Evolutionary conservation across 2,113 vertebrate genomes (phyloP).

Genomic region (Misgurnus mizolepis): DNA sequence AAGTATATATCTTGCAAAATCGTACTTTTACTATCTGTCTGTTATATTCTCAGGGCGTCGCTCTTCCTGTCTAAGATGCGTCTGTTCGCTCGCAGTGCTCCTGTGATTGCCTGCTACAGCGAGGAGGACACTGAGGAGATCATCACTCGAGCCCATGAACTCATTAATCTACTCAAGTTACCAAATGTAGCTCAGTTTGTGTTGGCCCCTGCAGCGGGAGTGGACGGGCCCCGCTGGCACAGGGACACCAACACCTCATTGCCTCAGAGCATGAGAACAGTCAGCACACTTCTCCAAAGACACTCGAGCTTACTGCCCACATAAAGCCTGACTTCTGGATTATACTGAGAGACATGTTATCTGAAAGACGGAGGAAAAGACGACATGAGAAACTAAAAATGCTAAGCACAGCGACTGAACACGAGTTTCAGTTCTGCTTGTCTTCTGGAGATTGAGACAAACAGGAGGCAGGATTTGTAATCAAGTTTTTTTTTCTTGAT

Average conservation of each 20-base stretch:
- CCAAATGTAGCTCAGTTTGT: slow-evolving; percentile 93
- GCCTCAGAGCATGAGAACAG: slow-evolving; percentile 76
- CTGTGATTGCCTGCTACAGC: slow-evolving; percentile 63
- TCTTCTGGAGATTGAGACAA: neutral
- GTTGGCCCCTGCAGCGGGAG: slow-evolving; percentile 72
- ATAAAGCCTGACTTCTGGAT: slow-evolving; percentile 15
- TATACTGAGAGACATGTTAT: neutral
- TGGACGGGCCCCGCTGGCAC: slow-evolving; percentile 78
- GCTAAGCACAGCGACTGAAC: neutral
- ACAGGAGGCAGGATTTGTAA: neutral
- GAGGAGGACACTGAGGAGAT: slow-evolving; percentile 80
- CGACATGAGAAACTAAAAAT: neutral
- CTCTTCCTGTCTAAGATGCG: slow-evolving; percentile 91
- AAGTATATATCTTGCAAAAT: too few relatives aligned
- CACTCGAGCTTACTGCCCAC: slow-evolving; percentile 62
- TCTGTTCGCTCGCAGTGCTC: slow-evolving; percentile 73
- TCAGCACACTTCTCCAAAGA: slow-evolving; percentile 80
- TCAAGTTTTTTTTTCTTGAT: neutral
- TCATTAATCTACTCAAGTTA: slow-evolving; percentile 87
- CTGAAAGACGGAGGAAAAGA: neutral
- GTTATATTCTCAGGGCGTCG: slow-evolving; percentile 77
- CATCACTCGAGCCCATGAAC: slow-evolving; percentile 82
- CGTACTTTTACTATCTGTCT: neutral
- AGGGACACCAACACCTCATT: slow-evolving; percentile 78
- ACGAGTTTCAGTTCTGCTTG: slow-evolving; percentile 5